phyloP scores from a whole-genome alignment of 1,140 invertebrate species.

The Lepidurus apus region DNA sequence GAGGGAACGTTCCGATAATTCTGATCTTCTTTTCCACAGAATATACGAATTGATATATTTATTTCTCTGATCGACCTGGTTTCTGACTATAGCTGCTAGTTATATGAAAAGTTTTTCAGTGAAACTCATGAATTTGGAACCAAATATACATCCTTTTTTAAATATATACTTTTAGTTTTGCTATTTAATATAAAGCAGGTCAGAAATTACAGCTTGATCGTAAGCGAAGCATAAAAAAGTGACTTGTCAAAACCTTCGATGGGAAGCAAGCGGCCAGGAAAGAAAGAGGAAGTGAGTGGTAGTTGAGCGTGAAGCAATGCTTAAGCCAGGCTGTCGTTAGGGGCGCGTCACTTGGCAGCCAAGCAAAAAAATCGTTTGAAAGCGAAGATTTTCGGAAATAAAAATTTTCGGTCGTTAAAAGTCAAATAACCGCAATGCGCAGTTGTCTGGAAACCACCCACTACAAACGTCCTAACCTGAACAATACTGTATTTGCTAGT shows the following conservation, averaged over 20 bases:
- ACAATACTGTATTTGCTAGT: neutral
- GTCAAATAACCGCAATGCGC: neutral
- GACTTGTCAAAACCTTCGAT: neutral
- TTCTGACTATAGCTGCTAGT: too few species aligned
- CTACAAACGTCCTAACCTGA: neutral
- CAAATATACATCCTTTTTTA: neutral
- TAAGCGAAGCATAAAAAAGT: neutral
- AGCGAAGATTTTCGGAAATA: neutral
- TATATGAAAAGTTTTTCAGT: too few species aligned
- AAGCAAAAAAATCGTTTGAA: neutral
- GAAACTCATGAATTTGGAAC: neutral
- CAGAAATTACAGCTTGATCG: neutral
- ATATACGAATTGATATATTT: neutral
- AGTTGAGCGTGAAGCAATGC: neutral
- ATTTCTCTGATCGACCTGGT: too few species aligned
- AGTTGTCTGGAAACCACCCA: neutral
- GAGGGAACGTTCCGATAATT: neutral
- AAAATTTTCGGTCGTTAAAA: neutral
- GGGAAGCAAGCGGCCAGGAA: neutral
- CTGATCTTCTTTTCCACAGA: neutral
- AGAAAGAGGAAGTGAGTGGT: slow-evolving; percentile 2
- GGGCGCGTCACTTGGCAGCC: neutral
- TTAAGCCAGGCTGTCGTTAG: neutral
- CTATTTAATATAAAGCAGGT: neutral
- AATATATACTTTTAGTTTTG: neutral